phyloP scores from a whole-genome alignment of 2,113 vertebrate genomes.

The Entomyzon cyanotis region DNA sequence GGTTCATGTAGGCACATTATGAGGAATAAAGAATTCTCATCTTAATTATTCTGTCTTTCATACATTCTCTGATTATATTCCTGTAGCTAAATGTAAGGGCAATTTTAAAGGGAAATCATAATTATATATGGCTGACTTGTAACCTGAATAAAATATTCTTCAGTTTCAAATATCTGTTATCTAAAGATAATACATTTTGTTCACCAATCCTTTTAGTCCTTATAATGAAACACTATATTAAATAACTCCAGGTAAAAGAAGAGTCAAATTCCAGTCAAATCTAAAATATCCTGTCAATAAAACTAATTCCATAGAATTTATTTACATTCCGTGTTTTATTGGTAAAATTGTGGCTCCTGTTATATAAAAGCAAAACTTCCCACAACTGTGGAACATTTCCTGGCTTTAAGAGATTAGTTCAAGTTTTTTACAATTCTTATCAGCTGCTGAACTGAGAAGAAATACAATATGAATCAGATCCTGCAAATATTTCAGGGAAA shows the following conservation, averaged over 20 bases:
- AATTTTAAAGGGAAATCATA: background rate
- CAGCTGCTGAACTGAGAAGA: background rate
- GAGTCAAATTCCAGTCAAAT: background rate
- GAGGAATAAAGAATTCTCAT: background rate
- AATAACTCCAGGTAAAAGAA: background rate
- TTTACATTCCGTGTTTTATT: background rate
- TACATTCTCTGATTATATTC: background rate
- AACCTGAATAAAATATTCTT: background rate
- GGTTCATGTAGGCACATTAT: background rate
- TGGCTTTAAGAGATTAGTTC: background rate
- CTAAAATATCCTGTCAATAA: background rate
- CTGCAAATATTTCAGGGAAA: slow-evolving; percentile 10
- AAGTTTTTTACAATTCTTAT: background rate
- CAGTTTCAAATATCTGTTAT: background rate
- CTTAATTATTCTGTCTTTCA: background rate
- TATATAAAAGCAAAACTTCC: background rate
- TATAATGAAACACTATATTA: background rate
- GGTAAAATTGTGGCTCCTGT: background rate
- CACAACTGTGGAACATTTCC: background rate
- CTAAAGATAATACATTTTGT: background rate
- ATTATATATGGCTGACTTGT: background rate
- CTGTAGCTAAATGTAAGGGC: background rate
- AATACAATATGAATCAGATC: background rate
- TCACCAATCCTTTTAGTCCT: background rate
- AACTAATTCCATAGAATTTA: background rate